A percentile compares a stretch with the other conserved stretches of the same genome.
These are phyloP conservation scores for Hymenochirus boettgeri DNA, from an alignment of 2,113 vertebrate genomes.

Conservation along the genomic window DNA sequence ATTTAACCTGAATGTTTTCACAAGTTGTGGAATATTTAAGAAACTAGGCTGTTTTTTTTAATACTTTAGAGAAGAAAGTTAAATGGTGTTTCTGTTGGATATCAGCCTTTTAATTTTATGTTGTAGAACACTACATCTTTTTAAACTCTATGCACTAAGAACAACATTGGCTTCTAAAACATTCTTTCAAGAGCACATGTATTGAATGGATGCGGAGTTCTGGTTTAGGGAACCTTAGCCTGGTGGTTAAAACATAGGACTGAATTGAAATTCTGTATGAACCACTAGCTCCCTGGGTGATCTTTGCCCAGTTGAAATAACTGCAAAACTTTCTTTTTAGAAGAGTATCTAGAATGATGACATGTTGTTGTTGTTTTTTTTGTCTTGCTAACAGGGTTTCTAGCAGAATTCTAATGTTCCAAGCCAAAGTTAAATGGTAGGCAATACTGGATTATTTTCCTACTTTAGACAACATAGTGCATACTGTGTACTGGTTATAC, in stretches of 20 bases:
- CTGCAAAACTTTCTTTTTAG: background rate
- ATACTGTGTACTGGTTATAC: no score
- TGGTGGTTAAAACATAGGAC: slow-evolving; percentile 27
- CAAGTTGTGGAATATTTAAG: slow-evolving; percentile 20
- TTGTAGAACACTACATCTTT: slow-evolving; percentile 34
- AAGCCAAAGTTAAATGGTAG: no score
- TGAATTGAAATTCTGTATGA: slow-evolving; percentile 22
- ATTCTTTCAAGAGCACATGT: slow-evolving; percentile 20
- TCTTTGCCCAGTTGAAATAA: slow-evolving; percentile 2
- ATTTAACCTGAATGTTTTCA: slow-evolving; percentile 23
- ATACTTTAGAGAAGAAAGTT: slow-evolving; percentile 21
- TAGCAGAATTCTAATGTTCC: no score
- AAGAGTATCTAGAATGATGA: background rate
- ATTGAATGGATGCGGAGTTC: slow-evolving; percentile 5
- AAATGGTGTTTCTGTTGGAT: slow-evolving; percentile 34
- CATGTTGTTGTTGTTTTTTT: background rate
- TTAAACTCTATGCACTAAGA: slow-evolving; percentile 22
- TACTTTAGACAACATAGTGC: no score
- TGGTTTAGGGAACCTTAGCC: slow-evolving; percentile 22
- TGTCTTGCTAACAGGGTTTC: no score
- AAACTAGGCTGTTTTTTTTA: slow-evolving; percentile 18
- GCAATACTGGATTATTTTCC: no score
- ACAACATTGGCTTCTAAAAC: slow-evolving; percentile 29
- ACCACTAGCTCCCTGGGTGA: slow-evolving; percentile 17
- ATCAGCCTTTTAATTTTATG: slow-evolving; percentile 31